A percentile compares a stretch with the other conserved stretches of the same genome.
phyloP scores from a whole-genome alignment of 2,113 vertebrate genomes.

The Epinephelus fuscoguttatus region DNA sequence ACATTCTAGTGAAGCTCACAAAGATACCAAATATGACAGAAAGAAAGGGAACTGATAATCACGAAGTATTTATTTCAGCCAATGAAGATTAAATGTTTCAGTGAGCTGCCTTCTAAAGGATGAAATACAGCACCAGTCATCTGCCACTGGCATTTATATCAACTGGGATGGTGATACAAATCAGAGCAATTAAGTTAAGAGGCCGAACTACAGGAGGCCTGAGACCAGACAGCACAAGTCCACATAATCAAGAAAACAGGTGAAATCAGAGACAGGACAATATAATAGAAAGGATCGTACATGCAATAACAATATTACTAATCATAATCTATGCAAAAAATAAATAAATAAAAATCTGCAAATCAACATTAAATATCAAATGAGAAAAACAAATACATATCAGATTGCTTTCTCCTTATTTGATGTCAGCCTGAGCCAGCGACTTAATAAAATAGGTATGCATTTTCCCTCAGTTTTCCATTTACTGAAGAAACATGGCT shows the following conservation, averaged over 20 bases:
- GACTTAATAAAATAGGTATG: not conserved
- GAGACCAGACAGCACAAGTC: not conserved
- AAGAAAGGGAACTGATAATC: not conserved
- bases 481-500: too few relatives aligned
- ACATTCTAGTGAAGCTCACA: not conserved
- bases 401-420: not conserved
- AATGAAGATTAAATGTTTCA: not conserved
- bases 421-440: not conserved
- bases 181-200: too few relatives aligned
- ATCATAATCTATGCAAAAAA: not conserved
- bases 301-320: not conserved
- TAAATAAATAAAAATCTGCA: not conserved
- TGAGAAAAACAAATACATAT: not conserved
- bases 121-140: conserved; percentile 3
- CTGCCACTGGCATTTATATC: not conserved
- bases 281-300: not conserved
- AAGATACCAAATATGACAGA: not conserved
- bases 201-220: not conserved
- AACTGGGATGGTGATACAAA: not conserved
- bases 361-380: not conserved
- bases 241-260: not conserved
- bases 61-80: not conserved
- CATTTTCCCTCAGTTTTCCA: not conserved
- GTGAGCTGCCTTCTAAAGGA: not conserved
- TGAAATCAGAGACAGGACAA: not conserved